A percentile compares a stretch with the other conserved stretches of the same genome.
Evolutionary conservation across 2,797 vertebrate genomes (phyloP).

Genomic region (Labeo calbasu): DNA sequence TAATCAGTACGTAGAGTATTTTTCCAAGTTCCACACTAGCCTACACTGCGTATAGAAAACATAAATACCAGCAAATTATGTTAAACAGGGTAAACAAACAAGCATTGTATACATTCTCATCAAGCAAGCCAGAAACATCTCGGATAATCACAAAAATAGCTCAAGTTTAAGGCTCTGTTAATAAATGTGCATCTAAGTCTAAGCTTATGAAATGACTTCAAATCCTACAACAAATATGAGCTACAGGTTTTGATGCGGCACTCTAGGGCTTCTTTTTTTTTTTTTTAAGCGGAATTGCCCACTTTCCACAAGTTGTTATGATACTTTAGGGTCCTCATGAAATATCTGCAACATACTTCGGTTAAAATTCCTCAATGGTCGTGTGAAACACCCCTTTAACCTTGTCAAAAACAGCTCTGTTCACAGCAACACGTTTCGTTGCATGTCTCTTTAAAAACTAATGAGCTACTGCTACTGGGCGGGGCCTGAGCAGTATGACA

Average conservation of each 20-base stretch:
- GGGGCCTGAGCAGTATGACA: too few species aligned
- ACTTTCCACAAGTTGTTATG: too few species aligned
- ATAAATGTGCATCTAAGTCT: too few species aligned
- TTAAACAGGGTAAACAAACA: constrained; percentile 8
- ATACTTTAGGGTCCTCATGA: too few species aligned
- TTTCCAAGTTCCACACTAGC: not conserved
- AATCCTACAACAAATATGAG: not conserved
- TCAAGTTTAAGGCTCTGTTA: not conserved
- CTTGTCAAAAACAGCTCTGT: too few species aligned
- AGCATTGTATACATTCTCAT: not conserved
- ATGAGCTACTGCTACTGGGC: too few species aligned
- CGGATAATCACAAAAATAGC: not conserved
- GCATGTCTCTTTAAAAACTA: too few species aligned
- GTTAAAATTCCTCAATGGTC: too few species aligned
- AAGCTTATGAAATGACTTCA: too few species aligned
- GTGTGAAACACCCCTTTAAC: too few species aligned
- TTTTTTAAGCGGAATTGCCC: not conserved
- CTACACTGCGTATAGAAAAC: not conserved
- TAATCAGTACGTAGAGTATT: not conserved
- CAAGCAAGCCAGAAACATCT: not conserved
- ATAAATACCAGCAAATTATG: constrained; percentile 23
- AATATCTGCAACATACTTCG: too few species aligned
- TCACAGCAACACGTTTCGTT: too few species aligned
- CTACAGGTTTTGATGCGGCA: not conserved
- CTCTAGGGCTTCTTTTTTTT: not conserved